phyloP scores from a whole-genome alignment of 2,113 vertebrate genomes.

The Ageneiosus marmoratus region DNA sequence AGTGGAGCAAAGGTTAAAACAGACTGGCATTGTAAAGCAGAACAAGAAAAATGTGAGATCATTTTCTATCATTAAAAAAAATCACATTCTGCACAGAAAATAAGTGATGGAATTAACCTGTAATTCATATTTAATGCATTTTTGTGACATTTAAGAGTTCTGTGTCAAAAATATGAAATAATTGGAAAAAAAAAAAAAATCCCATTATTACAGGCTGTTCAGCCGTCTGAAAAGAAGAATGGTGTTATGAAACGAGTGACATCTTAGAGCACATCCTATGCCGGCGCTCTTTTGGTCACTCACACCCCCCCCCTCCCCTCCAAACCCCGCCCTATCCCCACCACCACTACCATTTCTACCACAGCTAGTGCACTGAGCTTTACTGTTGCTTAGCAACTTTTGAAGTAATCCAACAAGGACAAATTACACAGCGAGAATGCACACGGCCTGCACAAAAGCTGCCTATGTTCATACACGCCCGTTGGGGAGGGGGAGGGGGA shows the following conservation, averaged over 20 bases:
- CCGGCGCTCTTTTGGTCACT: conserved; percentile 35
- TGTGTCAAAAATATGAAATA: too few relatives aligned
- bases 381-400: conserved; percentile 62
- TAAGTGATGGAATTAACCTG: neutral
- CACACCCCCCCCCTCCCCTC: neutral
- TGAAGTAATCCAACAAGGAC: conserved; percentile 56
- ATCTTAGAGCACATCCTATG: conserved; percentile 32
- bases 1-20: neutral
- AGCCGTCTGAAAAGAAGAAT: neutral
- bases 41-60: neutral
- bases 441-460: conserved; percentile 38
- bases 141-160: neutral
- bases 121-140: neutral
- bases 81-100: neutral
- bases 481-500: too few relatives aligned
- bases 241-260: neutral
- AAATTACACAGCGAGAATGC: conserved; percentile 48
- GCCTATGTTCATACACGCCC: neutral
- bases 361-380: conserved; percentile 47
- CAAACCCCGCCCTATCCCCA: too few relatives aligned
- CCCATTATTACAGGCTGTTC: neutral
- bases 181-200: too few relatives aligned
- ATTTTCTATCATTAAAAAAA: neutral
- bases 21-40: neutral
- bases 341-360: neutral